Conservation (phyloP, 2,888 invertebrate species). For the Nomada ruficornis region DNA sequence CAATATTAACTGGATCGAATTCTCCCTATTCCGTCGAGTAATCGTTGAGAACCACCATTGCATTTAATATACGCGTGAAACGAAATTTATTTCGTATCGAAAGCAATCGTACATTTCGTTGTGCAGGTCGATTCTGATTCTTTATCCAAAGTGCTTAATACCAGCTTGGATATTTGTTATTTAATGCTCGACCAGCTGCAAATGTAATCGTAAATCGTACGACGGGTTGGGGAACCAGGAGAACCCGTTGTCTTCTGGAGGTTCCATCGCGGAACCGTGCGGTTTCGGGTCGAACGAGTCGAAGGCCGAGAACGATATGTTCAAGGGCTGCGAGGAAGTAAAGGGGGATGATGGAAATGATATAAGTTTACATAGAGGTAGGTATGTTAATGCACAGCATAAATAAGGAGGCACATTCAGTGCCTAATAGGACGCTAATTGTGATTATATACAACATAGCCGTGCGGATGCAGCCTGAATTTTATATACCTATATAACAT, state of each 20-base stretch:
- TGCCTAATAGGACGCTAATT: constrained; percentile 75
- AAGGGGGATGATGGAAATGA: constrained; percentile 65
- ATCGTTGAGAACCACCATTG: background rate
- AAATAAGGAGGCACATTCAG: constrained; percentile 71
- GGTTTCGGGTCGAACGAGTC: constrained; percentile 25
- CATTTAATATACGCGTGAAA: background rate
- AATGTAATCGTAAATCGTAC: constrained; percentile 39
- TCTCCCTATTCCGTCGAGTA: too few relatives aligned
- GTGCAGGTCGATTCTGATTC: background rate
- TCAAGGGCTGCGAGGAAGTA: background rate
- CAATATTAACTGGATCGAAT: too few relatives aligned
- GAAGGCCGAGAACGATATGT: constrained; percentile 11
- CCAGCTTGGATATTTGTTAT: constrained; percentile 17
- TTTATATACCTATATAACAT: constrained; percentile 75
- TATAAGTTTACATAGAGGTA: constrained; percentile 71
- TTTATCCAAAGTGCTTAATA: constrained; percentile 9
- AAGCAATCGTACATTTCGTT: constrained; percentile 14
- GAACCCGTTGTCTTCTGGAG: constrained; percentile 20
- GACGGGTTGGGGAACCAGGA: background rate
- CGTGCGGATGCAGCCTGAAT: constrained; percentile 68
- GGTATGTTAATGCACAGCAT: constrained; percentile 67
- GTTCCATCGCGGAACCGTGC: background rate
- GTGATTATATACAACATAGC: constrained; percentile 74
- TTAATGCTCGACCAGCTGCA: constrained; percentile 31
- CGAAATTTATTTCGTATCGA: too few relatives aligned